A percentile compares a stretch with the other conserved stretches of the same genome.
These are phyloP conservation scores for Caenorhabditis afra DNA, from an alignment of 2,888 invertebrate genomes.

Conservation along the genomic window DNA sequence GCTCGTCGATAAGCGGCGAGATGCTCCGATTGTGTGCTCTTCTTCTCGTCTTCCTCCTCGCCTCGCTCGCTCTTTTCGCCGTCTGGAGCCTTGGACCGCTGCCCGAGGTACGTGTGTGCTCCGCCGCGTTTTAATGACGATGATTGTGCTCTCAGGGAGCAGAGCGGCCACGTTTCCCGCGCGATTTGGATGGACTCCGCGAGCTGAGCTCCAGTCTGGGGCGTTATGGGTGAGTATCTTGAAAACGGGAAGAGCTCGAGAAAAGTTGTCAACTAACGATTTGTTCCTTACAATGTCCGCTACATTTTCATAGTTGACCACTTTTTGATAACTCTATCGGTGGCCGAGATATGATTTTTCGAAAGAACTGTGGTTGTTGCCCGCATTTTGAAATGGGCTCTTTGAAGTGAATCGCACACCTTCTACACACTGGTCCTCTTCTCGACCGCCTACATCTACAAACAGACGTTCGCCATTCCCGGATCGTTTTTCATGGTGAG, in stretches of 20 bases:
- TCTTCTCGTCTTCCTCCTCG: constrained; percentile 34
- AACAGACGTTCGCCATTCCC: constrained; percentile 84
- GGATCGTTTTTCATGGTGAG: constrained; percentile 84
- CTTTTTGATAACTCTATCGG: too few relatives aligned
- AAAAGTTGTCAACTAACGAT: too few relatives aligned
- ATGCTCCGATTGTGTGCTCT: constrained; percentile 38
- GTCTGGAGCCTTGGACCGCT: constrained; percentile 53
- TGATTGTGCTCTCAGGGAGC: constrained; percentile 42
- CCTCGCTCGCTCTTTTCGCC: constrained; percentile 30
- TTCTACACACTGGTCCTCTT: constrained; percentile 43
- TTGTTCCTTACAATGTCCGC: too few relatives aligned
- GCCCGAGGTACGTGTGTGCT: constrained; percentile 41
- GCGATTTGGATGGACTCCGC: constrained; percentile 43
- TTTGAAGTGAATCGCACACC: constrained; percentile 46
- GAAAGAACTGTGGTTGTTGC: too few relatives aligned
- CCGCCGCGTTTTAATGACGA: too few relatives aligned
- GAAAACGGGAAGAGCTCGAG: too few relatives aligned
- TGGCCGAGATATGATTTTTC: too few relatives aligned
- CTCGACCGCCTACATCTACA: constrained; percentile 83
- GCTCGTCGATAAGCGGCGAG: background rate
- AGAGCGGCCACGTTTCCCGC: constrained; percentile 31
- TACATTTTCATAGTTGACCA: too few relatives aligned
- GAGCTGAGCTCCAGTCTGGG: constrained; percentile 42
- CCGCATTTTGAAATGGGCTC: too few relatives aligned
- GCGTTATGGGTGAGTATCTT: constrained; percentile 36